Percentiles rank a stretch among this genome's conserved stretches.
Conservation (phyloP, 1,140 invertebrate genomes). For the Caenorhabditis latens region DNA sequence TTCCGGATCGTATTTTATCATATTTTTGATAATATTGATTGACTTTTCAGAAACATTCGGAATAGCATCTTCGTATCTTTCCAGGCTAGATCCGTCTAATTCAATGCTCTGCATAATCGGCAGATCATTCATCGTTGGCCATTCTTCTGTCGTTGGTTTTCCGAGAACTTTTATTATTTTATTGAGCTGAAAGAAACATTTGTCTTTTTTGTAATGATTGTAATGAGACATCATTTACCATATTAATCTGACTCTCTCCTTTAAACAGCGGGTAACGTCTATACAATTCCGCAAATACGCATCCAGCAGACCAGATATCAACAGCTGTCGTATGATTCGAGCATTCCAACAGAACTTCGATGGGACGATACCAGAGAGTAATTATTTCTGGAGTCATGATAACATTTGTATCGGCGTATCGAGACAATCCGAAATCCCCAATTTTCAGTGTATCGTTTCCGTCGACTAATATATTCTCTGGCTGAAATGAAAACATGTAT, state of each 20-base stretch:
- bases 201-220: neutral
- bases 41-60: neutral
- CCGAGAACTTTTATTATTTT: conserved; percentile 3
- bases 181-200: conserved; percentile 7
- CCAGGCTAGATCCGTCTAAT: neutral
- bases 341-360: neutral
- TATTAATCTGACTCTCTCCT: conserved; percentile 1
- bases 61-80: neutral
- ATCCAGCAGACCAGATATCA: conserved; percentile 24
- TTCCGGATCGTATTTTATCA: conserved; percentile 11
- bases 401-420: neutral
- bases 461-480: neutral
- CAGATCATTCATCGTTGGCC: neutral
- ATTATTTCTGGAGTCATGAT: neutral
- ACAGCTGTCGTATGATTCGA: neutral
- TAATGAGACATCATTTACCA: neutral
- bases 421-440: neutral
- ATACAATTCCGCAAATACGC: neutral
- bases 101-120: neutral
- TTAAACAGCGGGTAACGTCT: neutral
- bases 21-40: neutral
- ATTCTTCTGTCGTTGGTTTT: conserved; percentile 1
- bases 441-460: neutral
- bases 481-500: neutral
- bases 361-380: conserved; percentile 1